phyloP scores from a whole-genome alignment of 2,888 invertebrate genomes.

The Macrophya alboannulata region DNA sequence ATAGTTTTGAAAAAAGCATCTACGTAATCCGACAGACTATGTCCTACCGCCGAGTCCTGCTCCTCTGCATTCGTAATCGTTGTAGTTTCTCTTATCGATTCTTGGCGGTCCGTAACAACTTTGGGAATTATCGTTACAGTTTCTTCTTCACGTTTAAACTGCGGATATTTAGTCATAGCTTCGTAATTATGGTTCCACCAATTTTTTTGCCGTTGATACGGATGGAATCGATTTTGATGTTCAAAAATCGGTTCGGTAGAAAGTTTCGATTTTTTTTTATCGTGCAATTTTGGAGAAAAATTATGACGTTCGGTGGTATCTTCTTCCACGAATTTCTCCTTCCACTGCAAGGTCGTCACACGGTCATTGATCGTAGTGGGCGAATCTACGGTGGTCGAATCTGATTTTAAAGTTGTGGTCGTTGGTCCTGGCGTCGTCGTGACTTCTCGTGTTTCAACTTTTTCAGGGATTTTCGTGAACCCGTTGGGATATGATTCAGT shows the following conservation, averaged over 20 bases:
- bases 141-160: not conserved
- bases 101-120: not conserved
- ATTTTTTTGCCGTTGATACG: not conserved
- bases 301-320: conserved; percentile 57
- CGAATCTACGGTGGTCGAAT: conserved; percentile 67
- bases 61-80: not conserved
- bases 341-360: not conserved
- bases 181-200: conserved; percentile 36
- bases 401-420: conserved; percentile 74
- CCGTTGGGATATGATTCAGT: conserved; percentile 13
- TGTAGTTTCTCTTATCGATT: conserved; percentile 5
- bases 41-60: not conserved
- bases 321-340: conserved; percentile 30
- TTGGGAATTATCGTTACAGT: not conserved
- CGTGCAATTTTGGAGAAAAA: conserved; percentile 19
- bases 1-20: conserved; percentile 77
- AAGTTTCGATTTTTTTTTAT: not conserved
- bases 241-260: not conserved
- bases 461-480: conserved; percentile 26
- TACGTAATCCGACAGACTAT: conserved; percentile 74
- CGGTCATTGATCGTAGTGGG: conserved; percentile 64
- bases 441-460: not conserved
- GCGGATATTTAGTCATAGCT: not conserved
- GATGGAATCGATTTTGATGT: conserved; percentile 4
- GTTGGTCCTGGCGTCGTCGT: conserved; percentile 76